A percentile compares a stretch with the other conserved stretches of the same genome.
These are phyloP conservation scores for Dreissena rostriformis DNA, from an alignment of 1,140 invertebrate species.

Conservation along the genomic window DNA sequence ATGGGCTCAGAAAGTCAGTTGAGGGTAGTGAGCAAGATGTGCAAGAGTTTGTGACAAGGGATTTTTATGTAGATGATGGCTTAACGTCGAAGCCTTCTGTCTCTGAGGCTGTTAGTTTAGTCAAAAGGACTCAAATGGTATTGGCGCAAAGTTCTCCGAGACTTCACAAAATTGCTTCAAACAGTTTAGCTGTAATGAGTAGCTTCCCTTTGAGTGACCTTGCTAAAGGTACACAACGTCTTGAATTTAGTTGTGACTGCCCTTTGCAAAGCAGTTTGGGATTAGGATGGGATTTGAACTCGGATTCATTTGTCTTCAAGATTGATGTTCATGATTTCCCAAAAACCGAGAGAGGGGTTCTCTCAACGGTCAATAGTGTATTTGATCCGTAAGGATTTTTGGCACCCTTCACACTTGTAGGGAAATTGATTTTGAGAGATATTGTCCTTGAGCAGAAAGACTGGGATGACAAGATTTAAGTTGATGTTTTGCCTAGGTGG, in stretches of 20 bases:
- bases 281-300: constrained; percentile 41
- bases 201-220: constrained; percentile 14
- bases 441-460: background rate
- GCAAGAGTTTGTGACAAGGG: constrained; percentile 9
- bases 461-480: constrained; percentile 31
- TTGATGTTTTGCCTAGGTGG: background rate
- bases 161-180: constrained; percentile 29
- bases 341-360: constrained; percentile 35
- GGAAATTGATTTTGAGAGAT: constrained; percentile 6
- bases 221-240: constrained; percentile 30
- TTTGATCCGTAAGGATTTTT: constrained; percentile 24
- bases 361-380: constrained; percentile 15
- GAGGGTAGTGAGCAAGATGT: constrained; percentile 7
- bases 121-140: background rate
- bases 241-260: constrained; percentile 24
- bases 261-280: constrained; percentile 52
- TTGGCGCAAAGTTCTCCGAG: background rate
- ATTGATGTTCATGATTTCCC: constrained; percentile 20
- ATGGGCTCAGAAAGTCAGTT: constrained; percentile 20
- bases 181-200: constrained; percentile 23
- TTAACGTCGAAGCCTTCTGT: background rate
- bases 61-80: constrained; percentile 51
- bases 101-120: background rate
- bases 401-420: background rate
- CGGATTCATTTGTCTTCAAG: constrained; percentile 46